Base-by-base conservation (phyloP, 2,113 vertebrate species). In the Ploceus nigricollis region DNA sequence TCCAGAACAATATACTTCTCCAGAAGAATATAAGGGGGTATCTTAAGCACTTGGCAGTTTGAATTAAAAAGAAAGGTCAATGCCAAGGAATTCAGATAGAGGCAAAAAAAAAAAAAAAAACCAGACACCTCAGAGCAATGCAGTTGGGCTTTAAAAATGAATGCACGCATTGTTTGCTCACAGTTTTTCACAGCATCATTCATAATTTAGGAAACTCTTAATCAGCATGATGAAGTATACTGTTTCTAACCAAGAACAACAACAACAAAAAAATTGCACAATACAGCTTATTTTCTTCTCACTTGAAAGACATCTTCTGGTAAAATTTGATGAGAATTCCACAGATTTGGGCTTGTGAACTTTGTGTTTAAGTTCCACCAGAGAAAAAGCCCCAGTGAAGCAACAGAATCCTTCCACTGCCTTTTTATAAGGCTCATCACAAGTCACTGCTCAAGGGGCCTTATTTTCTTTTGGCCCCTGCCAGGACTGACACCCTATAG, bases 51-150 rank as follows among this genome's bases (percentile, higher is more conserved):
- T 65, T 50, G 90, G 54, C 81, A 87, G 57, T 57, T 79, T 61
- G 79, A 80, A 87, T 72, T 88, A 66, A 83, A 85, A 70, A 76
- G 56, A 56, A 95, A 93, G 56, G 90, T 90, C 90, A 89, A 5
- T 25, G 40, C 68, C 68, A 82, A 83, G 58, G 53, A 82, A 68
- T 40, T 90, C n/a, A 58, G 73, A 86, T 47, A 40, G 33, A 71
- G 56, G 35, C 16, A 50, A 66, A 90, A 69, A 56, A 75, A 82
- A 82, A 82, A 39, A 50, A 7, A 79, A 42, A 81, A 45, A 9
- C 7, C 12, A 44, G 69, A 28, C 30, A 33, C 45, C 42, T 33
- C 23, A 0, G 19, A 84, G 76, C 33, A 35, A 18, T 60, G 42
- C 25, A 7, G 39, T 47, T 44, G 40, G 57, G 79, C 30, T 77